Base-by-base conservation (phyloP, 2,113 vertebrate species). In the Echinops telfairi region DNA sequence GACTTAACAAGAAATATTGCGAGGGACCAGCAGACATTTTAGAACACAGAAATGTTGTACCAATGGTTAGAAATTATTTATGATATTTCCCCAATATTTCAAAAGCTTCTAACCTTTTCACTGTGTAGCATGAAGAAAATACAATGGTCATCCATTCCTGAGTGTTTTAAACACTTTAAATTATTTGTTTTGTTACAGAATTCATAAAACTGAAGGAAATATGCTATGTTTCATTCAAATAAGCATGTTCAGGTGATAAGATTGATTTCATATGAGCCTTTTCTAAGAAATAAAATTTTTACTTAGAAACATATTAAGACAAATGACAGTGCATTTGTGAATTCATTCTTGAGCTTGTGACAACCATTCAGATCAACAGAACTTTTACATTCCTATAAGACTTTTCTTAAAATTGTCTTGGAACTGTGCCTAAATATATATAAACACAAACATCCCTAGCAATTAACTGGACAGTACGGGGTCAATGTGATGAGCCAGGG, bases 381-480 rank as follows among this genome's bases (percentile, higher is more conserved):
- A 90, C 38, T 84, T 94, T 92, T 53, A 88, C 77, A 86, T 1
- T 10, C 17, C 17, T 58, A 31, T 78, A 36, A 92, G 38, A 83
- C 68, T 92, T 53, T 53, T 94, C 57, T 88, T 76, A 92, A 89
- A 93, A 57, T 53, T 47, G 25, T 64, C 17, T 29, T 79, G 68
- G 38, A 47, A 47, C 22, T 73, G 33, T 86, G 71, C 43, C 75
- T 81, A 89, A 86, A 6, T 86, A 90, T 87, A 88, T n/a, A 90
- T 64, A 78, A 92, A 92, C 9, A 62, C 84, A 91, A 75, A 23
- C 25, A 40, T 94, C 93, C 82, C 83, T 38, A 89, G 58, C 27
- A 75, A 81, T 93, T 93, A 92, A 82, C 62, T 89, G 87, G 94
- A 79, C 84, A 70, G 84, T 82, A 81, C 40, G 25, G 47, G 92